A percentile compares a stretch with the other conserved stretches of the same genome.
phyloP scores from a whole-genome alignment of 2,797 vertebrate species.

The Furcifer pardalis region DNA sequence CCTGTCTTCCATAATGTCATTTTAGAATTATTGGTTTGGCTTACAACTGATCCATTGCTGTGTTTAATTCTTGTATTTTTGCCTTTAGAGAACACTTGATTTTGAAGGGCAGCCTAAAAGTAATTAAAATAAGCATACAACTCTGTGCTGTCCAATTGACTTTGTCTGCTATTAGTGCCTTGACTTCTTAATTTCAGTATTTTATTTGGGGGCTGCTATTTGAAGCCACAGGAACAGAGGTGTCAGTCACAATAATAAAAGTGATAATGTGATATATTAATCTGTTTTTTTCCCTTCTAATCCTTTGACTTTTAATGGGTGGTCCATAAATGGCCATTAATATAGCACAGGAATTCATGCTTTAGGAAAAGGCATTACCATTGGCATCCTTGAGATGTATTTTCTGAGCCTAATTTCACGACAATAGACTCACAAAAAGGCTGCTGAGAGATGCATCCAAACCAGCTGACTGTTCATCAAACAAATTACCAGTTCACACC shows the following conservation, averaged over 20 bases:
- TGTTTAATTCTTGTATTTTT: background rate
- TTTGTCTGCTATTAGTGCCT: no score
- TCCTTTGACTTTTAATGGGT: background rate
- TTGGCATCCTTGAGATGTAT: constrained; percentile 26
- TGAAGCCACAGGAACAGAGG: background rate
- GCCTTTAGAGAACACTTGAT: background rate
- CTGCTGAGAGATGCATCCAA: background rate
- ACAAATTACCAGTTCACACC: constrained; percentile 42
- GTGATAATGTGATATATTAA: no score
- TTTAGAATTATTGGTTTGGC: background rate
- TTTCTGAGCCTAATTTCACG: constrained; percentile 20
- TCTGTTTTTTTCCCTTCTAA: background rate
- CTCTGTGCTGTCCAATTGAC: no score
- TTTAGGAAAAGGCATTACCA: constrained; percentile 11
- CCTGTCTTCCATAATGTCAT: background rate
- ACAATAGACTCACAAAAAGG: constrained; percentile 19
- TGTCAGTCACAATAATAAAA: background rate
- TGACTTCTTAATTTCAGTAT: no score
- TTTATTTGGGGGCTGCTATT: background rate
- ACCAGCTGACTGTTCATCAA: constrained; percentile 24
- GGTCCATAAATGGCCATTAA: background rate
- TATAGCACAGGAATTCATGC: background rate
- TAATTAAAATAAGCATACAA: no score
- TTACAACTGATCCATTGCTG: no score
- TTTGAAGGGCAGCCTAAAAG: background rate